Conservation (phyloP, 2,888 invertebrate species). For the Danaus chrysippus region DNA sequence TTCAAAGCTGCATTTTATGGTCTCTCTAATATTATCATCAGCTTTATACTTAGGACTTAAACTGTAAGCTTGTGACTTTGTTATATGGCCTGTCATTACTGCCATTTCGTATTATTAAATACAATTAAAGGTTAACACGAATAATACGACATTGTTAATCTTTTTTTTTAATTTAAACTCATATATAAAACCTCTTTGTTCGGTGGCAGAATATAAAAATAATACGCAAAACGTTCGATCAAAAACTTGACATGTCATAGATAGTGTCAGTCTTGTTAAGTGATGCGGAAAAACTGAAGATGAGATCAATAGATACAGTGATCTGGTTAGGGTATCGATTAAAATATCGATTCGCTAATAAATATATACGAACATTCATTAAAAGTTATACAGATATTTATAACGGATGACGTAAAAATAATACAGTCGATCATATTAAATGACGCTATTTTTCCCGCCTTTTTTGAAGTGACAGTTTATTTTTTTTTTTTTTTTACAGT, state of each 20-base stretch:
- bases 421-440: no score
- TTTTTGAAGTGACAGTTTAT: no score
- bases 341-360: conserved; percentile 20
- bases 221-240: conserved; percentile 38
- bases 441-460: no score
- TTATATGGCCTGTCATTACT: background rate
- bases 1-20: conserved; percentile 15
- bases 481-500: no score
- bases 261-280: conserved; percentile 33
- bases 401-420: background rate
- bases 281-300: conserved; percentile 24
- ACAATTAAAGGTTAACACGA: no score
- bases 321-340: conserved; percentile 20
- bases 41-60: background rate
- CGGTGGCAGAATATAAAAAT: conserved; percentile 26
- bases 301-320: conserved; percentile 19
- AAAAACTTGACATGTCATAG: conserved; percentile 31
- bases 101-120: no score
- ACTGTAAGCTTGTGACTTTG: background rate
- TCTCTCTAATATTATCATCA: conserved; percentile 12
- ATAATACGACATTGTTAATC: no score
- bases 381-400: conserved; percentile 7
- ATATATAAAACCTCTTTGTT: background rate
- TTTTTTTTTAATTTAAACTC: no score
- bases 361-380: conserved; percentile 2